Evolutionary conservation across 2,888 invertebrate genomes (phyloP).

Genomic region (Lumbricus terrestris): DNA sequence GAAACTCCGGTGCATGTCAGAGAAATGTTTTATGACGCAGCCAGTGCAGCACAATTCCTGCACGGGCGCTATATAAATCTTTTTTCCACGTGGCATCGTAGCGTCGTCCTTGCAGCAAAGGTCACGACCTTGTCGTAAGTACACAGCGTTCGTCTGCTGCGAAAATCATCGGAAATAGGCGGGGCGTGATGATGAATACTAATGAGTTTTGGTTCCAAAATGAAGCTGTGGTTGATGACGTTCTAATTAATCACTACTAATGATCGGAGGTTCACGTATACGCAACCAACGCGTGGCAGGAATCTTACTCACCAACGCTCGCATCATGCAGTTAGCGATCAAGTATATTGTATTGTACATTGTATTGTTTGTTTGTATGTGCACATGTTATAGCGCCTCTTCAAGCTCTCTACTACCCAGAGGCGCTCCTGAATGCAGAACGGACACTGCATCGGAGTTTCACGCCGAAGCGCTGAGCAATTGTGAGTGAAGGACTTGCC

Average conservation of each 20-base stretch:
- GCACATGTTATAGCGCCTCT: no score
- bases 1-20: not conserved
- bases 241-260: not conserved
- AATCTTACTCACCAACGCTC: not conserved
- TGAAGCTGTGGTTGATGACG: conserved; percentile 3
- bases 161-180: not conserved
- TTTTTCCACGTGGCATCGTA: not conserved
- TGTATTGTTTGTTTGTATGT: no score
- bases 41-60: not conserved
- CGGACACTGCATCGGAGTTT: no score
- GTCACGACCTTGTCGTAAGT: not conserved
- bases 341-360: no score
- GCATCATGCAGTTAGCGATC: not conserved
- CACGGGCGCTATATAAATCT: not conserved
- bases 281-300: not conserved
- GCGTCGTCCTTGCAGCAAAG: not conserved
- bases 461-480: no score
- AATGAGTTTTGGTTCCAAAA: not conserved
- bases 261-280: not conserved
- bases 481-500: no score
- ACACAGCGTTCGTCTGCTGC: conserved; percentile 3
- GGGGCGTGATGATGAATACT: conserved; percentile 3
- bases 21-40: not conserved
- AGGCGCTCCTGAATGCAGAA: no score
- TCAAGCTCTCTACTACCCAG: no score